phyloP scores from a whole-genome alignment of 2,113 vertebrate species.

The Gulo gulo region DNA sequence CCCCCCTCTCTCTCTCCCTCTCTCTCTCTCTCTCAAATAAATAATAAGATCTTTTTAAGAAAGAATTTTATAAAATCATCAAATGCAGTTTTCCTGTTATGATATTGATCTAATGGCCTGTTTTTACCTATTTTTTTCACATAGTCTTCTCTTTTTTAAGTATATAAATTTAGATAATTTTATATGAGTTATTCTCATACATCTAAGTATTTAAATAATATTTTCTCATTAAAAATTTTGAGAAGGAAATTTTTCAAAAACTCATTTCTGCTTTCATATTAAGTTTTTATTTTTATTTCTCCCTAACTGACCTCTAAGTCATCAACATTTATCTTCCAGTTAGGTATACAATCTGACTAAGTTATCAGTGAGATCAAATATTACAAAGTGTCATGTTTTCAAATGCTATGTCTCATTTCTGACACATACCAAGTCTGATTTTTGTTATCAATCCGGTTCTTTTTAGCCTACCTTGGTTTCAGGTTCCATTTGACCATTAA shows the following conservation, averaged over 20 bases:
- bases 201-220: neutral
- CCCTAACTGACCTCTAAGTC: neutral
- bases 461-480: conserved; percentile 3
- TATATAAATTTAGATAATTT: neutral
- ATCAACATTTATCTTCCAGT: neutral
- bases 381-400: neutral
- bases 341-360: neutral
- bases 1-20: too few species aligned
- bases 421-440: neutral
- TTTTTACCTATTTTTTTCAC: neutral
- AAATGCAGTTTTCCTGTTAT: neutral
- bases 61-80: neutral
- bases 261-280: neutral
- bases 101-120: neutral
- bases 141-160: neutral
- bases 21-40: neutral
- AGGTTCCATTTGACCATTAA: conserved; percentile 1
- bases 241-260: neutral
- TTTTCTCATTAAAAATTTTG: neutral
- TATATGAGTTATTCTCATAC: neutral
- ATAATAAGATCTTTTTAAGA: neutral
- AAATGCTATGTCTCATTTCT: neutral
- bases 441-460: neutral
- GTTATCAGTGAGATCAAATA: neutral
- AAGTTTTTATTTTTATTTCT: neutral